Conservation (phyloP, 2,888 invertebrate species). For the Caenorhabditis macrosperma region DNA sequence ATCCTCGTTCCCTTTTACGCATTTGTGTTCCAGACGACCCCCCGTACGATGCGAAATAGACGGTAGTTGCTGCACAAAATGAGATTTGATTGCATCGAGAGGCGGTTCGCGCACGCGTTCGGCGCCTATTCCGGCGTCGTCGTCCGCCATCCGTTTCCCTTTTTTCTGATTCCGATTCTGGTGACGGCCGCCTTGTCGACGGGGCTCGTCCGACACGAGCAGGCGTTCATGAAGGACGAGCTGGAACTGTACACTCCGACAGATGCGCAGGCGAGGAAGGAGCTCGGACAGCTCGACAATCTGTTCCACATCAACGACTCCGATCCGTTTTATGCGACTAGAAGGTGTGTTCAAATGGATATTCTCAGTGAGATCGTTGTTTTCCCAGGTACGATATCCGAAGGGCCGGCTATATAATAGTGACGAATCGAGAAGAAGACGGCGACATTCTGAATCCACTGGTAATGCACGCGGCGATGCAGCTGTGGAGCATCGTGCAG, state of each 20-base stretch:
- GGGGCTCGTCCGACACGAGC: constrained; percentile 72
- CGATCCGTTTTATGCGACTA: constrained; percentile 79
- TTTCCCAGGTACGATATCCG: constrained; percentile 76
- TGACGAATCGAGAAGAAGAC: constrained; percentile 78
- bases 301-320: constrained; percentile 79
- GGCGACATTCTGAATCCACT: constrained; percentile 76
- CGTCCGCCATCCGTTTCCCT: constrained; percentile 73
- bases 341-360: too few species aligned
- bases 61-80: constrained; percentile 53
- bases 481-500: constrained; percentile 76
- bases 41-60: constrained; percentile 12
- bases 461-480: constrained; percentile 76
- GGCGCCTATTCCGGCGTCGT: constrained; percentile 73
- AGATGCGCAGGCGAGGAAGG: constrained; percentile 76
- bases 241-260: constrained; percentile 79
- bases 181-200: constrained; percentile 70
- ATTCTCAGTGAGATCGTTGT: too few species aligned
- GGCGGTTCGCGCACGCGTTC: constrained; percentile 74
- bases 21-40: constrained; percentile 24
- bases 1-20: not conserved
- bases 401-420: constrained; percentile 79
- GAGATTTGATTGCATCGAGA: constrained; percentile 77
- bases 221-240: constrained; percentile 79
- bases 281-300: constrained; percentile 72
- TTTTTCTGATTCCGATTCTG: constrained; percentile 76